These are phyloP conservation scores for Daktulosphaira vitifoliae DNA, from an alignment of 1,140 invertebrate genomes.

Conservation along the genomic window DNA sequence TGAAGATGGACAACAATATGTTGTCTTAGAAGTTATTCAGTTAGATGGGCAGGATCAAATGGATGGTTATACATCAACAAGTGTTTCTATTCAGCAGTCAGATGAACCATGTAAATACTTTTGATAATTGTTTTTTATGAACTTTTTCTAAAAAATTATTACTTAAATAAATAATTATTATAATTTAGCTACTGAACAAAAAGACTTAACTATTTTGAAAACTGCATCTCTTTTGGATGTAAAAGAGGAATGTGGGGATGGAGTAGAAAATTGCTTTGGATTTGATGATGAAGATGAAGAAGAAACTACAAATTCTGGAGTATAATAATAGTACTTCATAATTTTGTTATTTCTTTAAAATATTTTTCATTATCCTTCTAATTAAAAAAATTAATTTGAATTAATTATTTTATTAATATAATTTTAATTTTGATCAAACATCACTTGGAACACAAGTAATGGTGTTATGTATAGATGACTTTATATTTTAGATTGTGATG, in stretches of 20 bases:
- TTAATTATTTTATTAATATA: neutral
- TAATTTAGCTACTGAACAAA: conserved; percentile 19
- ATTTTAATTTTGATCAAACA: conserved; percentile 15
- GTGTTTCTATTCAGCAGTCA: conserved; percentile 37
- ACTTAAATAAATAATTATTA: neutral
- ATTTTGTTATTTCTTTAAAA: neutral
- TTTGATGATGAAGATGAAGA: conserved; percentile 60
- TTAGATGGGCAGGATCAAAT: conserved; percentile 53
- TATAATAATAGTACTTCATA: neutral
- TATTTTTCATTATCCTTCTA: conserved; percentile 2
- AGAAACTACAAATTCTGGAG: conserved; percentile 35
- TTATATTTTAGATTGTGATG: neutral
- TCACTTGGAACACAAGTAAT: too few species aligned
- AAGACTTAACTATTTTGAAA: conserved; percentile 22
- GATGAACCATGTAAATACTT: conserved; percentile 16
- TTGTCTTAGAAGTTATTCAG: conserved; percentile 77
- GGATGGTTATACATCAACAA: conserved; percentile 34
- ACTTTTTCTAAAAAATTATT: neutral
- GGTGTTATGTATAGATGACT: too few species aligned
- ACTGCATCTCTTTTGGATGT: conserved; percentile 18
- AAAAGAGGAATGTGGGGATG: conserved; percentile 24
- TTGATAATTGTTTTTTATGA: too few species aligned
- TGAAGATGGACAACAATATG: conserved; percentile 72
- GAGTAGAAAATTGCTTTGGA: conserved; percentile 71
- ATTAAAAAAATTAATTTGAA: neutral